Conservation (phyloP, 1,140 invertebrate species). For the Stegodyphus dumicola region DNA sequence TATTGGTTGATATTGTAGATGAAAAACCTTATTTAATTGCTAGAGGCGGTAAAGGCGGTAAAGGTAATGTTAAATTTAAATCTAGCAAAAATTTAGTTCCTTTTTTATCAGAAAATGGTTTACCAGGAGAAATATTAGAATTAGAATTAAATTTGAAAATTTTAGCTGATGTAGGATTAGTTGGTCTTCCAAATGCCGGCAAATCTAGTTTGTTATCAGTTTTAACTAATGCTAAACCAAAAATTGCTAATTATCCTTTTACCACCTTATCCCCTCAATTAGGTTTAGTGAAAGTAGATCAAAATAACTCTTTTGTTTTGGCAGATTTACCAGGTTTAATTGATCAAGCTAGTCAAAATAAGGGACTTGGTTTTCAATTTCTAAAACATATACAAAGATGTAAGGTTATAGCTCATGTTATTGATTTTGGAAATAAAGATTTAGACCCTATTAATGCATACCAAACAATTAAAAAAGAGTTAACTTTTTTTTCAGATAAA, state of each 20-base stretch:
- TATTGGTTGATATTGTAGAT: slow-evolving; percentile 54
- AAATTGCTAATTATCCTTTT: slow-evolving; percentile 66
- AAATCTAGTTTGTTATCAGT: slow-evolving; percentile 63
- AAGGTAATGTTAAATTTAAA: slow-evolving; percentile 63
- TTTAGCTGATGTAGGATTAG: slow-evolving; percentile 65
- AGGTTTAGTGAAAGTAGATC: slow-evolving; percentile 64
- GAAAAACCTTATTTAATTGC: slow-evolving; percentile 57
- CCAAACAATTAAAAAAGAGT: too few relatives aligned
- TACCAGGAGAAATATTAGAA: slow-evolving; percentile 46
- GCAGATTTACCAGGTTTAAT: slow-evolving; percentile 69
- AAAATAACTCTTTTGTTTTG: slow-evolving; percentile 62
- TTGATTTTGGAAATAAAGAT: too few relatives aligned
- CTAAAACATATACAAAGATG: slow-evolving; percentile 69
- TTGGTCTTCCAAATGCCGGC: slow-evolving; percentile 65
- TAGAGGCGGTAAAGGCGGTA: slow-evolving; percentile 63
- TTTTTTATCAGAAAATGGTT: slow-evolving; percentile 17
- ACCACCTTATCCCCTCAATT: slow-evolving; percentile 68
- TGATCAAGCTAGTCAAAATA: slow-evolving; percentile 67
- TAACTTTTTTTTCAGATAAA: too few relatives aligned
- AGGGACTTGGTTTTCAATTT: slow-evolving; percentile 67
- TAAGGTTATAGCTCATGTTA: too few relatives aligned
- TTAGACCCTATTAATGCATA: too few relatives aligned
- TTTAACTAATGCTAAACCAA: slow-evolving; percentile 62
- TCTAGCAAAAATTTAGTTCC: slow-evolving; percentile 61
- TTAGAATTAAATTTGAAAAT: slow-evolving; percentile 64